Base-by-base conservation (phyloP, 2,113 vertebrate genomes). In the Heloderma charlesbogerti region DNA sequence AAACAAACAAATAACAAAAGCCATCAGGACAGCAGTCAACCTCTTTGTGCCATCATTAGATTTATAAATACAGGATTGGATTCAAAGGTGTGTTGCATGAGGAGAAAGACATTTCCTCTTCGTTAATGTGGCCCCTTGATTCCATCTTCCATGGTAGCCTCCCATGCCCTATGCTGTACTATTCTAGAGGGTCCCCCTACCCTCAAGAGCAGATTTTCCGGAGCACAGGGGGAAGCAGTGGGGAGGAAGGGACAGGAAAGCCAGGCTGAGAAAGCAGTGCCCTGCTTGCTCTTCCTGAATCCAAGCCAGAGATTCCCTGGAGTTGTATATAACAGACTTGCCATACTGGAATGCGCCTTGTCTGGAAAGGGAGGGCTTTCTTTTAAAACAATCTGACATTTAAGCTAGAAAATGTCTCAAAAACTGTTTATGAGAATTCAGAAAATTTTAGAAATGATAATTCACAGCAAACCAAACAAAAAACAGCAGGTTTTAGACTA, bases 391-490 rank as follows among this genome's bases (percentile, higher is more conserved):
- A 45, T 88, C 63, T 60, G 60, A 63, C 4, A 10, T 72, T 90
- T 77, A 75, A 75, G 54, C 40, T 90, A 66, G 45, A 67, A 6
- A 66, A 66, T 69, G 10, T 54, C 22, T 66, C 75, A 20, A 27
- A 40, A 75, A 60, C 7, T 80, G n/a, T 37, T 81, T 80, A 51
- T 57, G n/a, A 20, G 43, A 43, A 82, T 45, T 74, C 37, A 82
- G 20, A 43, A 20, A 80, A 63, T 72, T 51, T 80, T 60, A 91
- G 45, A 90, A 80, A 67, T 69, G 45, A 88, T 69, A 80, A 82
- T 82, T 37, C 74, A 45, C 34, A 20, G 34, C 54, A 63, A 84
- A 77, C 75, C 25, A n/a, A 71, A 4, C 13, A 25, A 4, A 43
- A 6, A 15, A 3, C 43, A 74, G 79, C 51, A 87, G 45, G 51